A percentile compares a stretch with the other conserved stretches of the same genome.
Conservation (phyloP, 2,113 vertebrate genomes). For the Psammodynastes pulverulentus region DNA sequence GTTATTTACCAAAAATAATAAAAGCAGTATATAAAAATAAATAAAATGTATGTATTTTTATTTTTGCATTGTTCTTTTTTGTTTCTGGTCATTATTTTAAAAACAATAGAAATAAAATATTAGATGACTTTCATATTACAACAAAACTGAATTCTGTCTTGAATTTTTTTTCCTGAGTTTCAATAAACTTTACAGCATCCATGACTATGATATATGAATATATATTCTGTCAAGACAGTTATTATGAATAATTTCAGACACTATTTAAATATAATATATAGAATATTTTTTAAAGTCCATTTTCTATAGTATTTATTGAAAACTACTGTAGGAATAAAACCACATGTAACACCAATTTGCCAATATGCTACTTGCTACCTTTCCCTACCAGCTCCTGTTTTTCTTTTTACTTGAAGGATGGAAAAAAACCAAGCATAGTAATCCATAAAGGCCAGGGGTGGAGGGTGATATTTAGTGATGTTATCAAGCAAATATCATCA, state of each 20-base stretch:
- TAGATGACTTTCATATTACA: not conserved
- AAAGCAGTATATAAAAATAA: not conserved
- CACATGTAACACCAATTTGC: not conserved
- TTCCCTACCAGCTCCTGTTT: not conserved
- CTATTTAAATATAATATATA: not conserved
- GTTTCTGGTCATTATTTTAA: not conserved
- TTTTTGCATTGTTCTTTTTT: not conserved
- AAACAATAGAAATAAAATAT: not conserved
- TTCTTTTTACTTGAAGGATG: not conserved
- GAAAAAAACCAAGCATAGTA: not conserved
- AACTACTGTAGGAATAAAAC: not conserved
- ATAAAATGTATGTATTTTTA: not conserved
- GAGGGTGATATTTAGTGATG: not conserved
- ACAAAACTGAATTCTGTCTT: not conserved
- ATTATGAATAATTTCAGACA: not conserved
- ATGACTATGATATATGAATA: not conserved
- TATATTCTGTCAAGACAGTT: not conserved
- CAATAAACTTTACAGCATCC: not conserved
- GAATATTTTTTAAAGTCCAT: not conserved
- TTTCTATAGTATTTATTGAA: not conserved
- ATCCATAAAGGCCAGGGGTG: not conserved
- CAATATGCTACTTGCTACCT: not conserved
- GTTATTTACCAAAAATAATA: not conserved
- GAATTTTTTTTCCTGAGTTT: not conserved
- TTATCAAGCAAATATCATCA: not conserved